Conservation (phyloP, 2,797 vertebrate genomes). For the Scarus forsteni region DNA sequence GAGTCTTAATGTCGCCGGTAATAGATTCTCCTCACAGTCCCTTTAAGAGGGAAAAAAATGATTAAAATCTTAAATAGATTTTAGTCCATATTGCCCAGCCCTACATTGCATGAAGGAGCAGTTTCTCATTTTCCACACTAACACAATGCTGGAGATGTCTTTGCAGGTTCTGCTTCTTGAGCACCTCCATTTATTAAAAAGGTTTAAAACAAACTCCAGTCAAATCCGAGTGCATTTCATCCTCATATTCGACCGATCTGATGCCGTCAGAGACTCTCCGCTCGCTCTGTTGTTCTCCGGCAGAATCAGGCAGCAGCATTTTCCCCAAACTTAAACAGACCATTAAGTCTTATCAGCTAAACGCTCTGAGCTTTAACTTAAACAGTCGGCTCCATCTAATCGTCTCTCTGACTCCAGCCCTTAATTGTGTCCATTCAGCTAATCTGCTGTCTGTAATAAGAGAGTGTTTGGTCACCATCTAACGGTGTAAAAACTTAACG, state of each 20-base stretch:
- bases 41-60: no score
- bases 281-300: constrained; percentile 13
- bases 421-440: constrained; percentile 84
- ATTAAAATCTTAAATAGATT: no score
- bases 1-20: no score
- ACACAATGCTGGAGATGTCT: no score
- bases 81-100: no score
- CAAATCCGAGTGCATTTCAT: background rate
- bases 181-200: no score
- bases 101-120: no score
- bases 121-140: no score
- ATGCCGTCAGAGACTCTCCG: background rate
- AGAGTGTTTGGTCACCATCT: constrained; percentile 57
- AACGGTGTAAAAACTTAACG: constrained; percentile 62
- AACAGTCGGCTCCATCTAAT: constrained; percentile 73
- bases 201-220: no score
- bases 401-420: constrained; percentile 84
- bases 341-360: constrained; percentile 74
- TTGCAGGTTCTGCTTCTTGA: no score
- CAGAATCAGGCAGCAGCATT: constrained; percentile 47
- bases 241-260: background rate
- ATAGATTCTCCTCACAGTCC: no score
- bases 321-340: constrained; percentile 56
- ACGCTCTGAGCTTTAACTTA: constrained; percentile 68
- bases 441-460: constrained; percentile 76